A percentile compares a stretch with the other conserved stretches of the same genome.
Conservation (phyloP, 2,888 invertebrate species). For the Villa cingulata region DNA sequence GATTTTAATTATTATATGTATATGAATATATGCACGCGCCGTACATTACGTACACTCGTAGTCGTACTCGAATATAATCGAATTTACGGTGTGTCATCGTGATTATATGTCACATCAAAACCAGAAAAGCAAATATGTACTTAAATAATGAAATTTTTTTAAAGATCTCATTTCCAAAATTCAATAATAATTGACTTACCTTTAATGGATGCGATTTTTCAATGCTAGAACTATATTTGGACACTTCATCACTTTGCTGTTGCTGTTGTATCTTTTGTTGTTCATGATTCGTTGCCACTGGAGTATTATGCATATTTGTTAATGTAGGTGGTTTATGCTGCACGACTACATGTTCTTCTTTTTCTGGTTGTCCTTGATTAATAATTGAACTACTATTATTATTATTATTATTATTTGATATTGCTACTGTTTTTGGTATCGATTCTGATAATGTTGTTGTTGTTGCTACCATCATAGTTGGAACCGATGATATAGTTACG, state of each 20-base stretch:
- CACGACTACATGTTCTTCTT: conserved; percentile 11
- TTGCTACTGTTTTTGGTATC: conserved; percentile 43
- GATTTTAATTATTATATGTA: too few relatives aligned
- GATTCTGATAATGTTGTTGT: conserved; percentile 25
- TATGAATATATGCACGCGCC: too few relatives aligned
- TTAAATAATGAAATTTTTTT: too few relatives aligned
- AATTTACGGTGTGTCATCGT: too few relatives aligned
- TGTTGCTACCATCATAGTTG: conserved; percentile 5
- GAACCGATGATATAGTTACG: conserved; percentile 16
- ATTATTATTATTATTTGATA: conserved; percentile 23
- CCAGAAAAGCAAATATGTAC: too few relatives aligned
- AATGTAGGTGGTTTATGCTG: conserved; percentile 11
- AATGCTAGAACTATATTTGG: not conserved
- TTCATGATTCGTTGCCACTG: too few relatives aligned
- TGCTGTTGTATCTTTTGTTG: not conserved
- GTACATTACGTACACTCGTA: too few relatives aligned
- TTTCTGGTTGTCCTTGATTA: conserved; percentile 12
- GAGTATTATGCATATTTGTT: not conserved
- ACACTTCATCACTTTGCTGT: not conserved
- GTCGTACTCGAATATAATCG: too few relatives aligned
- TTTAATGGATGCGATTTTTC: conserved; percentile 4
- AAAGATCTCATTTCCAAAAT: not conserved
- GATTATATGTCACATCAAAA: too few relatives aligned
- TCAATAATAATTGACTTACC: conserved; percentile 3
- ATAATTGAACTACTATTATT: not conserved